Base-by-base conservation (phyloP, 2,888 invertebrate genomes). In the Chrysotoxum bicinctum region DNA sequence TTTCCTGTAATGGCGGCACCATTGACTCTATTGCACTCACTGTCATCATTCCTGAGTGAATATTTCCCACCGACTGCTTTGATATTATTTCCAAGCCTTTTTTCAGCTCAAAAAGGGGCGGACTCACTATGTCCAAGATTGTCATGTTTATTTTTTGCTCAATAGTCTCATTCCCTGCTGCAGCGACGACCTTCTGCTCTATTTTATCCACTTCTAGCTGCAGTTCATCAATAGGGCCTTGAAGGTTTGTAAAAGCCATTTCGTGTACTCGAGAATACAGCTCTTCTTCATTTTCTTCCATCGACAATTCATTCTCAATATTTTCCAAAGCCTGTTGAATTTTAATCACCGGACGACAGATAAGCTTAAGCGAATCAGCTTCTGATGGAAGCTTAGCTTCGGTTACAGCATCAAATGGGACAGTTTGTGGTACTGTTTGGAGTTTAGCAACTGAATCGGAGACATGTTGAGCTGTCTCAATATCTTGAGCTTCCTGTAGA, bases 101-200 rank as follows among this genome's bases (percentile, higher is more conserved):
- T 83, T 94, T 93, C 7, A 95, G 90, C 89, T 95, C 94, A 72
- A 94, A 92, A n/a, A 95, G 92, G 0, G 95, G 94, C 16, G 94
- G 93, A 88, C 94, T 93, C 0, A 95, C 93, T 69, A 94, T 93
- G 89, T 95, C 95, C 73, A 95, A 93, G 37, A 95, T 93, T 74
- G 94, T 94, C 77, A 94, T 93, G 87, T 94, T 94, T 70, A 94
- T 90, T 87, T 91, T 92, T 62, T 91, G 91, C 50, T 92, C 91
- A 54, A 91, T 87, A 0, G 90, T 89, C 52, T 91, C 91, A 10
- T 88, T 87, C 0, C 89, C 90, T 0, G 88, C 88, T 8, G 89
- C 69, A 0, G 89, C 89, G 9, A 89, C 89, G 0, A 89, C 88
- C 60, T 90, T 90, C 21, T 88, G 89, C 43, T 90, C 91, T 40